A percentile compares a stretch with the other conserved stretches of the same genome.
Conservation (phyloP, 1,140 invertebrate genomes). For the Papilio aristodemus region DNA sequence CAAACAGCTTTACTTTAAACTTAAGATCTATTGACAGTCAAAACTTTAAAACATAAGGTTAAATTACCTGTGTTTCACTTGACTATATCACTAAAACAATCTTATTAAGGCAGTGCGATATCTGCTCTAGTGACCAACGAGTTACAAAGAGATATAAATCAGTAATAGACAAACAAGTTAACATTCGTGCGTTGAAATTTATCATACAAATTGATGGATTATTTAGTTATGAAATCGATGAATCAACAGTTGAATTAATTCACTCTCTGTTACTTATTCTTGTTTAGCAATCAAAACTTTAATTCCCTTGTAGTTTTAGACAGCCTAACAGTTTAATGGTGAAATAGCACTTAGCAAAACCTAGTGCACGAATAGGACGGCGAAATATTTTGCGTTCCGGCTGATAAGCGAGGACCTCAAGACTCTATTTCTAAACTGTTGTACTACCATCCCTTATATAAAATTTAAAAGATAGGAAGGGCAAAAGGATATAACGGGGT, state of each 20-base stretch:
- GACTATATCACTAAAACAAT: background rate
- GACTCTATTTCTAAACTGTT: too few species aligned
- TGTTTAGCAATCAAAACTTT: background rate
- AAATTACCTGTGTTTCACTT: background rate
- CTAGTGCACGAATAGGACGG: too few species aligned
- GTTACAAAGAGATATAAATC: conserved; percentile 21
- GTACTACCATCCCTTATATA: too few species aligned
- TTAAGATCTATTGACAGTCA: too few species aligned
- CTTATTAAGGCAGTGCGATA: background rate
- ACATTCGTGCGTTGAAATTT: conserved; percentile 20
- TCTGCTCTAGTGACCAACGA: conserved; percentile 12
- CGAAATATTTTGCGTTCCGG: too few species aligned
- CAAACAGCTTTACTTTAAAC: too few species aligned
- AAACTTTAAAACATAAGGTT: too few species aligned
- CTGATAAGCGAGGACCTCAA: too few species aligned
- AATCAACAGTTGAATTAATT: conserved; percentile 26
- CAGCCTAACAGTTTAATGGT: background rate
- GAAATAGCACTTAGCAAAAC: too few species aligned
- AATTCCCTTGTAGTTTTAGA: background rate
- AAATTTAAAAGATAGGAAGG: too few species aligned
- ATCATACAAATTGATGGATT: conserved; percentile 24
- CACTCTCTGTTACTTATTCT: conserved; percentile 2
- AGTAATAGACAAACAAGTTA: conserved; percentile 22
- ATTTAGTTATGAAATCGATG: conserved; percentile 12
- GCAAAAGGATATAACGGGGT: too few species aligned